Base-by-base conservation (phyloP, 1,140 invertebrate species). In the Nasonia vitripennis region DNA sequence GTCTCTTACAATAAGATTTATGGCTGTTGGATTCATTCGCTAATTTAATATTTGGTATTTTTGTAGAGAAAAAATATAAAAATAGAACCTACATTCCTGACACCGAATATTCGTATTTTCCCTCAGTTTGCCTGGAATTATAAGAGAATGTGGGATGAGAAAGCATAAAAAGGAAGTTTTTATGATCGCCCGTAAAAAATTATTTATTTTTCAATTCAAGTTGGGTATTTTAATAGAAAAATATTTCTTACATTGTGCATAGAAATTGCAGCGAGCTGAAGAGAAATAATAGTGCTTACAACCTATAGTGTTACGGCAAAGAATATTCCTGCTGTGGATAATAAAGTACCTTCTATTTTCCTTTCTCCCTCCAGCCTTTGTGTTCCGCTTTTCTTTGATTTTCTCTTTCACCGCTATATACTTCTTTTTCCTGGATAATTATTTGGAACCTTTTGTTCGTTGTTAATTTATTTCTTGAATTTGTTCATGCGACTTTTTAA, bases 331-430 rank as follows among this genome's bases (percentile, higher is more conserved):
- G 12, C 27, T 34, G 23, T 31, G 27, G 23, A 71, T 71, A 71
- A 71, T 71, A 71, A 31, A 71, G 31, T 71, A 34, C 55, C 55
- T 62, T 71, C 70, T 71, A 34, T 71, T 71, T 71, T 71, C 9
- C 70, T 71, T 71, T 34, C 2, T 6, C 23, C 70, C 27, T 11
- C 23, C 5, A 12, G 70, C 31, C 23, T 71, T 27, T 71, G 70
- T 71, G 27, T 71, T 27, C 12, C 23, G 70, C 70, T 71, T 71
- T 34, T 34, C 27, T 71, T 71, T 14, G 70, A 71, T 71, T 71
- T 31, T 71, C 14, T 31, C 11, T 6, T 34, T 3, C 10, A 34
- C 5, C 17, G 7, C 31, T 31, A 31, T 31, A 31, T 71, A 31
- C 27, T 71, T 10, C 23, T 71, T 34, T 34, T 71, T 71, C 14